Percentiles rank a stretch among this genome's conserved stretches.
phyloP scores from a whole-genome alignment of 37 sponge, comb jelly and placozoan species.

The Geodia barretti region DNA sequence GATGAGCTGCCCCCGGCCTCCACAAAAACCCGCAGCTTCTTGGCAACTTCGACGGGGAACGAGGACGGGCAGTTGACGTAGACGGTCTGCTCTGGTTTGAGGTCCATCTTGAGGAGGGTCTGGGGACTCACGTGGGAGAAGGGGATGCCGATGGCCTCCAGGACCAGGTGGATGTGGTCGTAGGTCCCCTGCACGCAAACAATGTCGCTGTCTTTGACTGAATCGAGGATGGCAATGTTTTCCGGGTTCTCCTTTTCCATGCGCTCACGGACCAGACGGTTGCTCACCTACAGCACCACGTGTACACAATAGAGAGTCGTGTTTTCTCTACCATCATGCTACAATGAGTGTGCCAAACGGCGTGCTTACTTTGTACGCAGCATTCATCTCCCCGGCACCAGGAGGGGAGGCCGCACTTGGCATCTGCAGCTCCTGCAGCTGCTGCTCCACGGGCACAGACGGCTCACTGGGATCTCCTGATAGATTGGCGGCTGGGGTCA shows the following conservation, averaged over 20 bases:
- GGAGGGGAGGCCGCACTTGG: not conserved
- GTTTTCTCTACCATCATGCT: too few relatives aligned
- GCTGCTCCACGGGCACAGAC: too few relatives aligned
- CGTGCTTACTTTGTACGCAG: slow-evolving; percentile 60
- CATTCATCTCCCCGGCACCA: slow-evolving; percentile 62
- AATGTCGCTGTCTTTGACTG: slow-evolving; percentile 66
- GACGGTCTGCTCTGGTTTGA: slow-evolving; percentile 79
- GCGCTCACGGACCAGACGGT: slow-evolving; percentile 52
- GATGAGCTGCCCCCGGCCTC: slow-evolving; percentile 67
- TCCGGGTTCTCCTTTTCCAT: slow-evolving; percentile 68
- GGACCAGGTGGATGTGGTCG: slow-evolving; percentile 82
- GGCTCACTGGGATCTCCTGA: too few relatives aligned
- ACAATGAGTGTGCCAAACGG: too few relatives aligned
- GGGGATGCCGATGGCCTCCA: slow-evolving; percentile 68
- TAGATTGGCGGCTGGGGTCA: too few relatives aligned
- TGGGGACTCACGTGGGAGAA: slow-evolving; percentile 47
- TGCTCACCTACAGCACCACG: slow-evolving; percentile 42
- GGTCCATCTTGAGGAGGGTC: slow-evolving; percentile 37
- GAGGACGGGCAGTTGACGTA: slow-evolving; percentile 75
- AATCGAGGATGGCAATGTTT: slow-evolving; percentile 58
- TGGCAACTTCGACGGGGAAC: slow-evolving; percentile 56
- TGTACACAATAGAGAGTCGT: too few relatives aligned
- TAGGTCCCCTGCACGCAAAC: slow-evolving; percentile 72
- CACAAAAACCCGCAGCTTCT: slow-evolving; percentile 62
- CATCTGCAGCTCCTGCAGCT: slow-evolving; percentile 1